These are phyloP conservation scores for Amphiprion percula DNA, from an alignment of 2,113 vertebrate genomes.

Conservation along the genomic window DNA sequence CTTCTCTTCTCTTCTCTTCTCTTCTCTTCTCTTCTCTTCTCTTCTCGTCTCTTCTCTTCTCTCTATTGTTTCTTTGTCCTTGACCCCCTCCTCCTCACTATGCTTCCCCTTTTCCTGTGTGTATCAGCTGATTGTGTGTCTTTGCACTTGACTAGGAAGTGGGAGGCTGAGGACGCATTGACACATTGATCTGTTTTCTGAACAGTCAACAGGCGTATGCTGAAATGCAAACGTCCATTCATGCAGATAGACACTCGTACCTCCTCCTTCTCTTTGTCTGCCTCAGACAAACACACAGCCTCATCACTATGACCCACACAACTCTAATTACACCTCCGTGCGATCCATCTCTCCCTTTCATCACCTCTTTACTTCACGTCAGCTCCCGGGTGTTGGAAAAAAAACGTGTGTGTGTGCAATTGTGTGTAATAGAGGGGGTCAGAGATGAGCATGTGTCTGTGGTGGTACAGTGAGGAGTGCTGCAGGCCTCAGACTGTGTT, in stretches of 20 bases:
- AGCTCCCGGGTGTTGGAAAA: conserved; percentile 37
- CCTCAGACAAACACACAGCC: conserved; percentile 24
- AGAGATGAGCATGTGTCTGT: conserved; percentile 39
- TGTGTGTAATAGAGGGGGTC: conserved; percentile 39
- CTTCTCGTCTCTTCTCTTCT: background rate
- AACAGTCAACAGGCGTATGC: background rate
- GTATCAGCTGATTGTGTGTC: conserved; percentile 27
- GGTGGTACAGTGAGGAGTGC: conserved; percentile 28
- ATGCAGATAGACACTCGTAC: background rate
- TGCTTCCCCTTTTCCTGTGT: conserved; percentile 4
- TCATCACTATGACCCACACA: background rate
- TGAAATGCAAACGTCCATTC: background rate
- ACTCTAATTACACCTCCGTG: conserved; percentile 49
- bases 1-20: conserved; percentile 5
- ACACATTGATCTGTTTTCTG: conserved; percentile 60
- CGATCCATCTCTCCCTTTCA: conserved; percentile 29
- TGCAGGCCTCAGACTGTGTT: conserved; percentile 37
- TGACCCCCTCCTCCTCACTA: background rate
- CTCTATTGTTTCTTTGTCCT: background rate
- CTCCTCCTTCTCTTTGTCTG: conserved; percentile 6
- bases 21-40: background rate
- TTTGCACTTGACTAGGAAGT: conserved; percentile 34
- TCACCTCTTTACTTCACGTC: conserved; percentile 1
- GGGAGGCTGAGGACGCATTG: conserved; percentile 42
- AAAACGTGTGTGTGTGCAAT: conserved; percentile 11